phyloP scores from a whole-genome alignment of 2,113 vertebrate genomes.

The Mus spicilegus region DNA sequence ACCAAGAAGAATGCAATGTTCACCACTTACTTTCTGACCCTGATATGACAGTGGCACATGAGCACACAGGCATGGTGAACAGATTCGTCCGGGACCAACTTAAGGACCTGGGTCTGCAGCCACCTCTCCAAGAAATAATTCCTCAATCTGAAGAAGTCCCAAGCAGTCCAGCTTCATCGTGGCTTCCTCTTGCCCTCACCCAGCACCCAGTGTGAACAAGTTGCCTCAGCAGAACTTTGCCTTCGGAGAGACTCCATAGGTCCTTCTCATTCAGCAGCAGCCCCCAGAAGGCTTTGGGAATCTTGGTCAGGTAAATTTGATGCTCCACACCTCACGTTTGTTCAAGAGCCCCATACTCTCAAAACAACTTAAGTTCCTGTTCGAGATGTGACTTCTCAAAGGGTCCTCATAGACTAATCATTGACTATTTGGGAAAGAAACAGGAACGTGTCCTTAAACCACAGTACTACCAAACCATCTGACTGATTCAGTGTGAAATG shows the following conservation, averaged over 20 bases:
- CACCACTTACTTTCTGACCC: conserved; percentile 95
- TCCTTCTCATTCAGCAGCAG: neutral
- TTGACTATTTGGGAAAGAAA: neutral
- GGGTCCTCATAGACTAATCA: neutral
- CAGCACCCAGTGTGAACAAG: conserved; percentile 93
- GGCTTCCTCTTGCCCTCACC: conserved; percentile 96
- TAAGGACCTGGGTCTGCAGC: conserved; percentile 95
- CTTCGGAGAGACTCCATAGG: conserved; percentile 71
- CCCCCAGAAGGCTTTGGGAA: neutral
- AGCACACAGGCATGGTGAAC: conserved; percentile 94
- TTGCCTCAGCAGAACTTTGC: conserved; percentile 92
- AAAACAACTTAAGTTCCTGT: neutral
- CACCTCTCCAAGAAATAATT: conserved; percentile 91
- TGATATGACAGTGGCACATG: conserved; percentile 94
- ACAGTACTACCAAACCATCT: neutral
- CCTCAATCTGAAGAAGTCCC: conserved; percentile 95
- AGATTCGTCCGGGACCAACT: conserved; percentile 93
- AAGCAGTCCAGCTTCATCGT: conserved; percentile 97
- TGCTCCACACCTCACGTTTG: neutral
- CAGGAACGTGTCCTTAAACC: neutral
- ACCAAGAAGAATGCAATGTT: conserved; percentile 95
- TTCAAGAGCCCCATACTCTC: neutral
- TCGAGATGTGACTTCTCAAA: neutral
- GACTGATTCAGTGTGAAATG: neutral
- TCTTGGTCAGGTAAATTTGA: neutral